Conservation (phyloP, 2,888 invertebrate genomes). For the Ceramica pisi region DNA sequence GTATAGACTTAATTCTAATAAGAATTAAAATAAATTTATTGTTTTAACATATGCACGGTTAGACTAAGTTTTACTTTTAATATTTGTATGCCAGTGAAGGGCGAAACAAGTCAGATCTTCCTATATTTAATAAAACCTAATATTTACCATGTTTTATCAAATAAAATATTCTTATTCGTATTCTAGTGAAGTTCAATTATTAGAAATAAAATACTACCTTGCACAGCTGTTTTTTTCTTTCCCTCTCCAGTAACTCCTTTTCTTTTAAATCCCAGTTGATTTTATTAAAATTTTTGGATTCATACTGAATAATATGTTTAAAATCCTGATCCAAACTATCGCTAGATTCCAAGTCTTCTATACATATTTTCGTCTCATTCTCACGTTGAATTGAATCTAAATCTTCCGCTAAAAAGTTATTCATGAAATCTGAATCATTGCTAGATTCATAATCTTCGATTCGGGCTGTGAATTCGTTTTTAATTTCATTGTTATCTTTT, state of each 20-base stretch:
- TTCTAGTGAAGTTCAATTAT: too few relatives aligned
- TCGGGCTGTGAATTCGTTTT: constrained; percentile 17
- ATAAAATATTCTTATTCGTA: too few relatives aligned
- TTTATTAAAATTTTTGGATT: constrained; percentile 11
- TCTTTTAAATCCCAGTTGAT: constrained; percentile 35
- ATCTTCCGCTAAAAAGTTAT: constrained; percentile 39
- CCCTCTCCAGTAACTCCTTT: constrained; percentile 54
- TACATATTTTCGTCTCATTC: constrained; percentile 27
- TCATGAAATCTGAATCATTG: constrained; percentile 55
- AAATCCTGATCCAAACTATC: constrained; percentile 46
- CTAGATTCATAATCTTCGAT: constrained; percentile 65
- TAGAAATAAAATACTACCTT: constrained; percentile 39
- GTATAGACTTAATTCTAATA: too few relatives aligned
- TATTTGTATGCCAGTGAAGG: too few relatives aligned
- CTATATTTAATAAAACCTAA: too few relatives aligned
- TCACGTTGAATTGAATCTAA: constrained; percentile 20
- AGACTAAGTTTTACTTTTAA: too few relatives aligned
- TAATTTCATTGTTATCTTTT: background rate
- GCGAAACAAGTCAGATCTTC: too few relatives aligned
- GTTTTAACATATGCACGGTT: too few relatives aligned
- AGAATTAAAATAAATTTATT: too few relatives aligned
- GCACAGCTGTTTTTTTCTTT: constrained; percentile 29
- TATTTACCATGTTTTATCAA: too few relatives aligned
- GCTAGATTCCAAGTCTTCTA: constrained; percentile 60
- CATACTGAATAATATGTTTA: constrained; percentile 4